Base-by-base conservation (phyloP, 2,888 invertebrate species). In the Agonopterix heracliana region DNA sequence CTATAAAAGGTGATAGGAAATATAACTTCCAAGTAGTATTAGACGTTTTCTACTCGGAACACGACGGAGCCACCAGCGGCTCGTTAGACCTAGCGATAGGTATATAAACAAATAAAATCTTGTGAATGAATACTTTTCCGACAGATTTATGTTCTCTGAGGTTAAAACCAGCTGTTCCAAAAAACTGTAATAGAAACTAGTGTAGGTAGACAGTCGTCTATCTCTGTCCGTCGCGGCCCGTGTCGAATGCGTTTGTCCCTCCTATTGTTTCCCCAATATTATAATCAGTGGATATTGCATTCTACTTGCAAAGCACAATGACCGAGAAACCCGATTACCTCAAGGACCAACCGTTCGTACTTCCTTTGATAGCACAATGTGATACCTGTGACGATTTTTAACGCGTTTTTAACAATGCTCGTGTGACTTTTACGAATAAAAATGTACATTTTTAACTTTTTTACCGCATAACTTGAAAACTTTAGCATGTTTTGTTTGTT, bases 281-380 rank as follows among this genome's bases (percentile, higher is more conserved):
- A 71, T 73, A 75, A 73, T 70, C 59, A 61, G 63, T 74, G 78
- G 78, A 79, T 71, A 77, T 77, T 71, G 71, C 77, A 71, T 65
- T 64, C 66, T 61, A 66, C 54, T 70, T 63, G 56, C 52, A 49
- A 54, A 53, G 55, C 54, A 63, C 74, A 64, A 74, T 74, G 73
- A 61, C 68, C 66, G 64, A 64, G 50, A 67, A 62, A 59, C 69
- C 60, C 54, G 60, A 59, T 60, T 65, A 57, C 47, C 55, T 59
- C 63, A 68, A 66, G 61, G 70, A 66, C 60, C 54, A 54, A 46
- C 56, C 48, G 68, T 64, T 58, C 45, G 65, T 57, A 59, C 57
- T 57, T 55, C 59, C 57, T 53, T 47, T 50, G 35, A 48, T 44
- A 36, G 38, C 47, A 41, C 36, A 52, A 47, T 14, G 41, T 44